Base-by-base conservation (phyloP, 2,888 invertebrate species). In the Pachycephus smyrnensis region DNA sequence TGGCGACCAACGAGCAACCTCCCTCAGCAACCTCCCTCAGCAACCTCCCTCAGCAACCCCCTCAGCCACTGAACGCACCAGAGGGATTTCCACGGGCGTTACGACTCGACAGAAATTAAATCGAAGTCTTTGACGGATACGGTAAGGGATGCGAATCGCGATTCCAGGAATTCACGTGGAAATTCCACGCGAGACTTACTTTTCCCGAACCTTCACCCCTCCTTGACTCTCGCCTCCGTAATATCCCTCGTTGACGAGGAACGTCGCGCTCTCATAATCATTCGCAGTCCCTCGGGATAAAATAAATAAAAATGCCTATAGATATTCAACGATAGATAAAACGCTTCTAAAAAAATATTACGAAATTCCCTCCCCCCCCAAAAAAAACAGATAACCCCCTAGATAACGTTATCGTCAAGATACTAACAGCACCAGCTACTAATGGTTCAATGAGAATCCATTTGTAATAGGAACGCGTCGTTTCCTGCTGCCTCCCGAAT, bases 101-200 rank as follows among this genome's bases (percentile, higher is more conserved):
- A 75, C 71, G 79, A 55, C 23, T 55, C 55, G 79, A 80, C 84
- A 88, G 88, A 89, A 90, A 91, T 91, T 90, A 90, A 91, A 90
- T 89, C 87, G 88, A 86, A 88, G 87, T 87, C 88, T 90, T 90
- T 90, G 89, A 88, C 88, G 84, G 82, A 81, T 82, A 82, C 78
- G 73, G 79, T 73, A 84, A 86, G 82, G 84, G 83, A 83, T 76
- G 79, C 73, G 74, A 81, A 79, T 78, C 76, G 80, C 79, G 82
- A 77, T 79, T 80, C 37, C 71, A 79, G 76, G 81, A 82, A 81
- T 85, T 80, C 75, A 55, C 55, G 79, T 75, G 73, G 55, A 55
- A 71, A 40, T 75, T 79, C 78, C 79, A 74, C 79, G 74, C 71
- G 35, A 55, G n/a, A 37, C 33, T 76, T 76, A 31, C 23, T 75